Conservation (phyloP, 2,797 vertebrate species). For the Scarus forsteni region DNA sequence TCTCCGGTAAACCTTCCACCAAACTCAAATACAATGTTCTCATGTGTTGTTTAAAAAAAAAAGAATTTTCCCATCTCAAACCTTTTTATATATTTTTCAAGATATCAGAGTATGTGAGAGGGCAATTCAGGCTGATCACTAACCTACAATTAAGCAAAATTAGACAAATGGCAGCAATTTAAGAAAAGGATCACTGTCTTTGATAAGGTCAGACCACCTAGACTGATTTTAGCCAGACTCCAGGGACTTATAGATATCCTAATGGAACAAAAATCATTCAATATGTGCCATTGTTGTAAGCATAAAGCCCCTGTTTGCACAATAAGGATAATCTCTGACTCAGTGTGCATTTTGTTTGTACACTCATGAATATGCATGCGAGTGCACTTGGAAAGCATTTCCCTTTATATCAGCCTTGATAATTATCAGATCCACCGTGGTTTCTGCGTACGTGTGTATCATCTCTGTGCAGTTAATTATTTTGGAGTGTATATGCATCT, state of each 20-base stretch:
- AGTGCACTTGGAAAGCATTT: background rate
- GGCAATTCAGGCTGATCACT: background rate
- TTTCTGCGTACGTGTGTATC: background rate
- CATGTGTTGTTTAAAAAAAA: background rate
- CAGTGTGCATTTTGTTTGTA: slow-evolving; percentile 4
- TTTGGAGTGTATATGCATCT: background rate
- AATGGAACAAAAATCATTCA: background rate
- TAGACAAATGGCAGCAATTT: background rate
- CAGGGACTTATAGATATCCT: background rate
- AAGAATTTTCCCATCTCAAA: background rate
- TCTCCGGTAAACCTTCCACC: too few relatives aligned
- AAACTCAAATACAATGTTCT: too few relatives aligned
- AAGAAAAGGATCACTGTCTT: background rate
- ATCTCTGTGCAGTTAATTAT: slow-evolving; percentile 14
- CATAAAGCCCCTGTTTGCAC: slow-evolving; percentile 10
- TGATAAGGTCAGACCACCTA: background rate
- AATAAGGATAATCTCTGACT: slow-evolving; percentile 9
- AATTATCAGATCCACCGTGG: slow-evolving; percentile 22
- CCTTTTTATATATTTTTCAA: background rate
- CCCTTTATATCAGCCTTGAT: slow-evolving; percentile 21
- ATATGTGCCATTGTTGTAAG: background rate
- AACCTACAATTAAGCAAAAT: background rate
- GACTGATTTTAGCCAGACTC: background rate
- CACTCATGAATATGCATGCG: background rate
- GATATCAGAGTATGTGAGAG: background rate